phyloP scores from a whole-genome alignment of 2,113 vertebrate species.

The Lagopus muta region DNA sequence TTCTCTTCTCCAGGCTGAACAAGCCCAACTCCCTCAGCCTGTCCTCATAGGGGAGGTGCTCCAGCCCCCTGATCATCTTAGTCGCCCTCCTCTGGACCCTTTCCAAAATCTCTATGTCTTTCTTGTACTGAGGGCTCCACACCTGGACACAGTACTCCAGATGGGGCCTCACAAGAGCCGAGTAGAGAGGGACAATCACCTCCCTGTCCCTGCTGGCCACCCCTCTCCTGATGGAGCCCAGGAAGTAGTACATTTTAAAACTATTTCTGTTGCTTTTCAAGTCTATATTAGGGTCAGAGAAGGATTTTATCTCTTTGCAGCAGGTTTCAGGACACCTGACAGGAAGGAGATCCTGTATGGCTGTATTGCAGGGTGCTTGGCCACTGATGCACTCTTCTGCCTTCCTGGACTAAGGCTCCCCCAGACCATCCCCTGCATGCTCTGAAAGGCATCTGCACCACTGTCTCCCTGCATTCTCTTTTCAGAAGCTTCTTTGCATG shows the following conservation, averaged over 20 bases:
- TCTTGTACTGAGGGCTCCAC: too few species aligned
- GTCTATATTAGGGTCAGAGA: neutral
- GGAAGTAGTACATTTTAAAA: neutral
- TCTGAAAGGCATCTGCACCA: neutral
- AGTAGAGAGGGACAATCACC: too few species aligned
- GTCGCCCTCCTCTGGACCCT: too few species aligned
- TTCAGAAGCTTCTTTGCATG: neutral
- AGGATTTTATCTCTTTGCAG: neutral
- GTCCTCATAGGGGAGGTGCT: too few species aligned
- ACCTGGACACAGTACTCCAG: too few species aligned
- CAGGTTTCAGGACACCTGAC: neutral
- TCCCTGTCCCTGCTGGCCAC: too few species aligned
- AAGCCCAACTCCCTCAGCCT: too few species aligned
- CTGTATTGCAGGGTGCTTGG: neutral
- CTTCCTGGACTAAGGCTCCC: neutral
- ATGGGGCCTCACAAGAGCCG: too few species aligned
- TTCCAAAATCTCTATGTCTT: too few species aligned
- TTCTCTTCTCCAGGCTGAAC: too few species aligned
- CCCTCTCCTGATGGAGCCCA: too few species aligned
- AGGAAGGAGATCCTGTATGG: neutral
- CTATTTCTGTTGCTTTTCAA: neutral
- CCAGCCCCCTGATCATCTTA: too few species aligned
- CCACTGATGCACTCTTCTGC: neutral
- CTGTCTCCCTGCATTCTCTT: neutral
- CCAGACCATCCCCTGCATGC: fast-evolving